phyloP scores from a whole-genome alignment of 2,888 invertebrate genomes.

The Melieria omissa region DNA sequence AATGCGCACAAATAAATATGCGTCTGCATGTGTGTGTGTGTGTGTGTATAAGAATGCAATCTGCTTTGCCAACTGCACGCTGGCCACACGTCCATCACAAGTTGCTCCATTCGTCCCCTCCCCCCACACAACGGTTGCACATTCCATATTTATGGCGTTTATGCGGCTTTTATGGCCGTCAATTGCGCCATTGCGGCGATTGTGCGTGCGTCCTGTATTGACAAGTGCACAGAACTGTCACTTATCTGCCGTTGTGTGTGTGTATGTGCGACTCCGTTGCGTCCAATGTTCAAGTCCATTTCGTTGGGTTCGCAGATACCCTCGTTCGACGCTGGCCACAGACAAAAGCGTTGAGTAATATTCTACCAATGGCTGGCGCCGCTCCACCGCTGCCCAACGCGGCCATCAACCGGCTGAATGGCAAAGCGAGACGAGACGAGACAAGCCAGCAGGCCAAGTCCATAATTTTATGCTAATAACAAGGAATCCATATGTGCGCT shows the following conservation, averaged over 20 bases:
- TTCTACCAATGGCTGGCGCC: too few relatives aligned
- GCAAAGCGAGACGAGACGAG: background rate
- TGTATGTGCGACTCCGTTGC: background rate
- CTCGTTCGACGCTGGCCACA: constrained; percentile 1
- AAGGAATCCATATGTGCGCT: constrained; percentile 33
- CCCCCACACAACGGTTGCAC: background rate
- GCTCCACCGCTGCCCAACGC: background rate
- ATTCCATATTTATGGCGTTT: background rate
- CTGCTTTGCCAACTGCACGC: too few relatives aligned
- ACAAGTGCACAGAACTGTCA: constrained; percentile 26
- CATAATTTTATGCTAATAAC: constrained; percentile 35
- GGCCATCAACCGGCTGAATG: background rate
- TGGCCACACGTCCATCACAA: too few relatives aligned
- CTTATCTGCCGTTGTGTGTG: constrained; percentile 7
- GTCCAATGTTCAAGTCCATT: background rate
- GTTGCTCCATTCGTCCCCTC: too few relatives aligned
- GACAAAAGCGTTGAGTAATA: background rate
- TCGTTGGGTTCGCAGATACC: constrained; percentile 8
- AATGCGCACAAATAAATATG: too few relatives aligned
- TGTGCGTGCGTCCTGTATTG: constrained; percentile 1
- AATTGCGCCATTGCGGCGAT: too few relatives aligned
- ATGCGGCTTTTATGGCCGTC: background rate
- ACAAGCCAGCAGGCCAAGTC: constrained; percentile 21
- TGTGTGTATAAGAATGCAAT: too few relatives aligned
- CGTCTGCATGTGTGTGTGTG: too few relatives aligned